Evolutionary conservation across 2,797 vertebrate genomes (phyloP).

Genomic region (Phrynocephalus guinanensis): DNA sequence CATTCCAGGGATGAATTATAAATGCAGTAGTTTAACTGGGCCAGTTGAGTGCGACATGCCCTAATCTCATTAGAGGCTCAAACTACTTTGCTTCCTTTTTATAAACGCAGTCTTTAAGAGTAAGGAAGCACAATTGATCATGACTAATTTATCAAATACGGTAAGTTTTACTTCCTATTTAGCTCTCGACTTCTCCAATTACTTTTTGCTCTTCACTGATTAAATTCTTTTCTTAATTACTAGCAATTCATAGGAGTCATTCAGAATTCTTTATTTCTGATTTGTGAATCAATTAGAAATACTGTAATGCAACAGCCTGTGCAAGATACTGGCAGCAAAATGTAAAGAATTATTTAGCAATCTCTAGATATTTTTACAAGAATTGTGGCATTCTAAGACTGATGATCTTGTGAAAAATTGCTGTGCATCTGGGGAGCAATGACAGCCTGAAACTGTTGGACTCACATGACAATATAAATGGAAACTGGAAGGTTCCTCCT

Average conservation of each 20-base stretch:
- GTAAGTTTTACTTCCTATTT: background rate
- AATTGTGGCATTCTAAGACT: background rate
- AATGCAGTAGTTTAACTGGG: slow-evolving; percentile 28
- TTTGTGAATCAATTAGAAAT: background rate
- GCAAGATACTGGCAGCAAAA: background rate
- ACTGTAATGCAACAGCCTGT: background rate
- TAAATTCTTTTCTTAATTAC: background rate
- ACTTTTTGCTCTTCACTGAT: background rate
- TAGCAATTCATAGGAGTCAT: background rate
- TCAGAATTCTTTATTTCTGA: background rate
- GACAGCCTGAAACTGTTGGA: no score
- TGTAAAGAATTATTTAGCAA: background rate
- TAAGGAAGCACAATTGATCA: background rate
- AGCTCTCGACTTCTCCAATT: background rate
- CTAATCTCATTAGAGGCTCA: slow-evolving; percentile 21
- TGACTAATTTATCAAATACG: background rate
- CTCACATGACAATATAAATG: no score
- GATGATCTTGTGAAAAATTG: no score
- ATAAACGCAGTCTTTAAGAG: background rate
- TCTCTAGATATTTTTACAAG: background rate
- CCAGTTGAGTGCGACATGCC: slow-evolving; percentile 20
- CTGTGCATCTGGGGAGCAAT: no score
- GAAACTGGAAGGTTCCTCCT: no score
- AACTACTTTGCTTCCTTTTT: slow-evolving; percentile 5
- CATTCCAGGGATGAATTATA: background rate